phyloP scores from a whole-genome alignment of 1,140 invertebrate genomes.

The Brachionus calyciflorus region DNA sequence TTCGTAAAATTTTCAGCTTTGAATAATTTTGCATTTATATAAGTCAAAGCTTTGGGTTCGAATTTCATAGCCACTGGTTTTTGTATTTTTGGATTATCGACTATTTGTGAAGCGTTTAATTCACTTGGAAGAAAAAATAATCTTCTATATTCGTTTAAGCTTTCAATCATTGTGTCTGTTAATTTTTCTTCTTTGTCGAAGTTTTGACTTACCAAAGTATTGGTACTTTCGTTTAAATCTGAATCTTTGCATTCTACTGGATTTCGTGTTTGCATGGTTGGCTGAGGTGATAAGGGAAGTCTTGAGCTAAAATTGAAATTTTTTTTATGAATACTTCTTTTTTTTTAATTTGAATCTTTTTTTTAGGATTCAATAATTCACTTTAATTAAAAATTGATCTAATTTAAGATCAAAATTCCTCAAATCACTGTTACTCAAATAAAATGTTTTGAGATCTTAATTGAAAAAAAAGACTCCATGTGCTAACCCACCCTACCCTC shows the following conservation, averaged over 20 bases:
- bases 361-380: too few relatives aligned
- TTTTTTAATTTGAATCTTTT: background rate
- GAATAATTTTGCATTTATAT: constrained; percentile 47
- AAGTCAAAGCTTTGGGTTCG: constrained; percentile 56
- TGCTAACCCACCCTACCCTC: too few relatives aligned
- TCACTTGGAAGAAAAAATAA: constrained; percentile 31
- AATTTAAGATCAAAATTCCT: too few relatives aligned
- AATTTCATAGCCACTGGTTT: constrained; percentile 55
- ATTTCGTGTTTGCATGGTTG: constrained; percentile 39
- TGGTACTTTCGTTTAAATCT: background rate
- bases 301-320: constrained; percentile 3
- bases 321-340: background rate
- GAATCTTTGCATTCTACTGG: constrained; percentile 31
- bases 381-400: too few relatives aligned
- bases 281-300: constrained; percentile 31
- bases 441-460: too few relatives aligned
- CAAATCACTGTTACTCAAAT: too few relatives aligned
- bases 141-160: constrained; percentile 6
- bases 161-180: background rate
- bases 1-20: constrained; percentile 53
- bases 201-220: constrained; percentile 33
- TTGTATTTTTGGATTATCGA: constrained; percentile 53
- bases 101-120: constrained; percentile 32
- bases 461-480: too few relatives aligned
- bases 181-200: constrained; percentile 34